Evolutionary conservation across 1,140 invertebrate genomes (phyloP).

Genomic region (Zaprionus camerounensis): DNA sequence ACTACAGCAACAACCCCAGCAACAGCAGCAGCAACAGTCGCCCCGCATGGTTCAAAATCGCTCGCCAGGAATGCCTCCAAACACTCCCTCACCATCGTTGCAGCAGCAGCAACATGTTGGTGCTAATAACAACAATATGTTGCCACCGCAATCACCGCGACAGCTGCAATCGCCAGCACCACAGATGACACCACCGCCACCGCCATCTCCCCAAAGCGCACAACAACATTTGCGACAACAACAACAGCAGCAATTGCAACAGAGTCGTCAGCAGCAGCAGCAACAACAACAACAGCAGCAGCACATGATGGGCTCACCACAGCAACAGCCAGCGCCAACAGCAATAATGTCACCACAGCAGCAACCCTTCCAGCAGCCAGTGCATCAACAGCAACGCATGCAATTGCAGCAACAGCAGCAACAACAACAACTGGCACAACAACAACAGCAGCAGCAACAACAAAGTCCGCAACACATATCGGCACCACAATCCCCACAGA

Average conservation of each 20-base stretch:
- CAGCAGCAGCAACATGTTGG: slow-evolving; percentile 73
- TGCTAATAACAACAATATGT: slow-evolving; percentile 54
- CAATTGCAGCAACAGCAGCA: slow-evolving; percentile 54
- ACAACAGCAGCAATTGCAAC: slow-evolving; percentile 61
- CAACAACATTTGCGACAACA: slow-evolving; percentile 84
- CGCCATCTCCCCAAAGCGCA: slow-evolving; percentile 76
- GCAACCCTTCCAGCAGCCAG: slow-evolving; percentile 54
- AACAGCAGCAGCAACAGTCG: slow-evolving; percentile 66
- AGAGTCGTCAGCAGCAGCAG: slow-evolving; percentile 63
- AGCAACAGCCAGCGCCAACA: slow-evolving; percentile 58
- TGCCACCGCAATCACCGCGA: slow-evolving; percentile 77
- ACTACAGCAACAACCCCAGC: slow-evolving; percentile 67
- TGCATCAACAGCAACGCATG: slow-evolving; percentile 64
- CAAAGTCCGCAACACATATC: slow-evolving; percentile 75
- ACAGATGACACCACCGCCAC: slow-evolving; percentile 81
- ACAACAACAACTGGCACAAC: slow-evolving; percentile 64
- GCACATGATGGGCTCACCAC: slow-evolving; percentile 72
- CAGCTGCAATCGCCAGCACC: slow-evolving; percentile 81
- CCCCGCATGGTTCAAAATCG: slow-evolving; percentile 84
- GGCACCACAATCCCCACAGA: slow-evolving; percentile 74
- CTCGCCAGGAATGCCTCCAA: slow-evolving; percentile 70
- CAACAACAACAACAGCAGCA: slow-evolving; percentile 61
- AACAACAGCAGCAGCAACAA: slow-evolving; percentile 72
- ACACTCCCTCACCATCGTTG: slow-evolving; percentile 63
- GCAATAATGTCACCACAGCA: slow-evolving; percentile 71